phyloP scores from a whole-genome alignment of 2,113 vertebrate genomes.

The Pollimyrus isidori region DNA sequence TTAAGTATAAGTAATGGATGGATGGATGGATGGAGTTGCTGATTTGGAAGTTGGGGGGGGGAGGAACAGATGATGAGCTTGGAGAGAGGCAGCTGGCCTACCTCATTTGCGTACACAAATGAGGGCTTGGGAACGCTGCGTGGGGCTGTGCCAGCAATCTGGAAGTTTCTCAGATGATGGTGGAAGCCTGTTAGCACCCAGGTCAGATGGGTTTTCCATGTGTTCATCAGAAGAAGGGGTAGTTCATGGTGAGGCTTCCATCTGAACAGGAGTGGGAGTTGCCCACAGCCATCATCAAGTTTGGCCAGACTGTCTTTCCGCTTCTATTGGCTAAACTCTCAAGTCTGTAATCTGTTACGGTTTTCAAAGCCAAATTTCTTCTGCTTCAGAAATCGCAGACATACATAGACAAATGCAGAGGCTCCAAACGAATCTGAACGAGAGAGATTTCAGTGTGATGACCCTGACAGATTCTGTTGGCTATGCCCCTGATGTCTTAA shows the following conservation, averaged over 20 bases:
- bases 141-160: not conserved
- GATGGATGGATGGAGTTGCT: not conserved
- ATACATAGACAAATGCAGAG: not conserved
- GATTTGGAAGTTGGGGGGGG: not conserved
- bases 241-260: not conserved
- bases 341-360: not conserved
- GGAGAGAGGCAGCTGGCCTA: not conserved
- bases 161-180: not conserved
- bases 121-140: not conserved
- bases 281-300: not conserved
- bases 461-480: not conserved
- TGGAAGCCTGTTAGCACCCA: not conserved
- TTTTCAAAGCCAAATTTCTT: not conserved
- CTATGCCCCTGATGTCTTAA: not conserved
- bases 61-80: not conserved
- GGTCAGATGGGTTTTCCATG: not conserved
- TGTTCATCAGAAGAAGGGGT: not conserved
- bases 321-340: not conserved
- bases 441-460: not conserved
- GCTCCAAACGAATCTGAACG: not conserved
- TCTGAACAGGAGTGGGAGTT: not conserved
- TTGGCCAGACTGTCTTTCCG: not conserved
- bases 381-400: not conserved
- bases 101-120: not conserved
- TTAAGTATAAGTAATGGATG: no score